Percentiles rank a stretch among this genome's conserved stretches.
These are phyloP conservation scores for Empis livida DNA, from an alignment of 2,888 invertebrate genomes.

Conservation along the genomic window DNA sequence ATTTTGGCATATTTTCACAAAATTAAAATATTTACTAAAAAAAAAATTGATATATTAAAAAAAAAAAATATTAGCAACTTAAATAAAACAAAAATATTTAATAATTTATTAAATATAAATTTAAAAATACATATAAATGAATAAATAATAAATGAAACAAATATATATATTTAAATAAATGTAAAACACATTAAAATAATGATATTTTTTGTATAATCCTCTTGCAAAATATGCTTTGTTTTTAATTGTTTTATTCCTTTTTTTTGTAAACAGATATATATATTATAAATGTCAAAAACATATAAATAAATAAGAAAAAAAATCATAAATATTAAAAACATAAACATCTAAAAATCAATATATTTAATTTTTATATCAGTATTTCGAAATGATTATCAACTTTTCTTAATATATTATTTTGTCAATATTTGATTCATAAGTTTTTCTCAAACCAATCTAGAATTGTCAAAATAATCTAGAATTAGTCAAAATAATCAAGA, in stretches of 20 bases:
- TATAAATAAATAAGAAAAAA: not conserved
- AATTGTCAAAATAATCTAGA: no score
- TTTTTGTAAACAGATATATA: not conserved
- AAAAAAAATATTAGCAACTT: not conserved
- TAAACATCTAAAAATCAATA: not conserved
- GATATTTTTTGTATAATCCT: slow-evolving; percentile 3
- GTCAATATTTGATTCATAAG: no score
- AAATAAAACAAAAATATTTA: slow-evolving; percentile 1
- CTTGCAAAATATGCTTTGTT: no score
- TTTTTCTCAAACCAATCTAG: no score
- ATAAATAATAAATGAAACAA: slow-evolving; percentile 12
- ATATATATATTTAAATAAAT: slow-evolving; percentile 13
- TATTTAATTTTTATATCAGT: not conserved
- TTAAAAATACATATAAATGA: slow-evolving; percentile 12
- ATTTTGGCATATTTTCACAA: no score
- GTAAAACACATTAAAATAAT: slow-evolving; percentile 16
- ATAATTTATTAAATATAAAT: slow-evolving; percentile 8
- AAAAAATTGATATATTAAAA: slow-evolving; percentile 6
- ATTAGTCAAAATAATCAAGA: no score
- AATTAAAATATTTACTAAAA: not conserved
- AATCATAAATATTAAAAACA: not conserved
- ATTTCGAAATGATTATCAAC: no score
- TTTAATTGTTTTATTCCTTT: no score
- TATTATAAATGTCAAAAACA: not conserved
- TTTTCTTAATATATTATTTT: no score